Conservation (phyloP, 2,888 invertebrate species). For the Tenthredo distinguenda region DNA sequence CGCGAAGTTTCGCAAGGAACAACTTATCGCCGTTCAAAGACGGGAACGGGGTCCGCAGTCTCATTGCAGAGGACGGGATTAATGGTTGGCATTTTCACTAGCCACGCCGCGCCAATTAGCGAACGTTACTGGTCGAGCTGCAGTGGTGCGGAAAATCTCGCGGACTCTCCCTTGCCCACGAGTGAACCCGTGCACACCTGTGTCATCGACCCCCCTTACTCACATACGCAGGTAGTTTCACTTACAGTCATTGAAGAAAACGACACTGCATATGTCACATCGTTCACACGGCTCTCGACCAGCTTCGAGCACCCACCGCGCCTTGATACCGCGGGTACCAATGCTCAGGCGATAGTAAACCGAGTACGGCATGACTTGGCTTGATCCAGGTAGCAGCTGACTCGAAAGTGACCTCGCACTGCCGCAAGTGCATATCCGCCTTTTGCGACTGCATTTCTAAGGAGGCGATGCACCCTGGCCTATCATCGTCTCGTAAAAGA, state of each 20-base stretch:
- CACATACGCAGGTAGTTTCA: constrained; percentile 23
- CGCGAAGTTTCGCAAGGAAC: constrained; percentile 36
- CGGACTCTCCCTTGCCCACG: constrained; percentile 29
- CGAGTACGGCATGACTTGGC: constrained; percentile 59
- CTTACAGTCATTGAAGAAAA: constrained; percentile 73
- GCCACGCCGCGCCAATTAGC: constrained; percentile 44
- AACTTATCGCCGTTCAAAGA: background rate
- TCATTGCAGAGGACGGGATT: constrained; percentile 33
- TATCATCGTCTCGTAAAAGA: background rate
- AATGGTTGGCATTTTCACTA: constrained; percentile 44
- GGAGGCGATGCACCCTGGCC: constrained; percentile 10
- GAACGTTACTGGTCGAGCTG: constrained; percentile 21
- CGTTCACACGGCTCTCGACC: constrained; percentile 75
- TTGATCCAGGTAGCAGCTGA: constrained; percentile 63
- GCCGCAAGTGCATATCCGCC: constrained; percentile 65
- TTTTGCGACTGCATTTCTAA: constrained; percentile 57
- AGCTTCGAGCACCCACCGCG: constrained; percentile 70
- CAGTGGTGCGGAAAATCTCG: constrained; percentile 33
- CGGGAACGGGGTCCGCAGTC: background rate
- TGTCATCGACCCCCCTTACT: constrained; percentile 42
- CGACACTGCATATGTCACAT: constrained; percentile 78
- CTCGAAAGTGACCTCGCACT: constrained; percentile 64
- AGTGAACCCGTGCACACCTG: constrained; percentile 1
- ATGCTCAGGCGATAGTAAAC: constrained; percentile 19
- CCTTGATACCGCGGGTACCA: constrained; percentile 58